Evolutionary conservation across 1,140 invertebrate species (phyloP).

Genomic region (Drosophila lini): DNA sequence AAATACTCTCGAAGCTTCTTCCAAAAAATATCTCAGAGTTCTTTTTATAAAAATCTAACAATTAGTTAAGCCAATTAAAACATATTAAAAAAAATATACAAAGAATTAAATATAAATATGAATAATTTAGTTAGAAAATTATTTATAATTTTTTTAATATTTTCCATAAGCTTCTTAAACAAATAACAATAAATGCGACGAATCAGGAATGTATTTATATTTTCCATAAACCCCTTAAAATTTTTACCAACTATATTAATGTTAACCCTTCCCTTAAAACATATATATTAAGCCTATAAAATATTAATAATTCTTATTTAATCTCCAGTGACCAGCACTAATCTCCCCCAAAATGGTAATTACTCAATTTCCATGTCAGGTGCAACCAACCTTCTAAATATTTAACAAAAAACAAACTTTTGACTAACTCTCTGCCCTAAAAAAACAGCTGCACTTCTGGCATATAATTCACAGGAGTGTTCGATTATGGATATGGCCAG

Average conservation of each 20-base stretch:
- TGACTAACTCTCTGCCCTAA: neutral
- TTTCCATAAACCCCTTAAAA: neutral
- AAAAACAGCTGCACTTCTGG: slow-evolving; percentile 24
- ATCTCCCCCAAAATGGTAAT: slow-evolving; percentile 28
- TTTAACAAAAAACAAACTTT: slow-evolving; percentile 16
- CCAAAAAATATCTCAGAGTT: too few relatives aligned
- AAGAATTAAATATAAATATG: too few relatives aligned
- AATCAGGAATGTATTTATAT: too few relatives aligned
- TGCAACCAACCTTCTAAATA: neutral
- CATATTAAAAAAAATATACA: too few relatives aligned
- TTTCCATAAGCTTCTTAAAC: too few relatives aligned
- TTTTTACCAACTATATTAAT: neutral
- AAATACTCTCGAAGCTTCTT: too few relatives aligned
- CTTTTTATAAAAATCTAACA: too few relatives aligned
- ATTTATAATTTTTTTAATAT: too few relatives aligned
- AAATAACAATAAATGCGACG: too few relatives aligned
- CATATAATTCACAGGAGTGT: neutral
- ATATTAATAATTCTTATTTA: neutral
- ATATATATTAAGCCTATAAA: too few relatives aligned
- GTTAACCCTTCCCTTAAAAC: neutral
- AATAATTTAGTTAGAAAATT: too few relatives aligned
- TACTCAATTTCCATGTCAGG: slow-evolving; percentile 6
- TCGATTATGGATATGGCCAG: neutral
- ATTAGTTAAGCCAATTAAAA: too few relatives aligned
- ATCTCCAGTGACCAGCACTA: slow-evolving; percentile 1